A percentile compares a stretch with the other conserved stretches of the same genome.
phyloP scores from a whole-genome alignment of 2,888 invertebrate species.

The Phaedon cochleariae region DNA sequence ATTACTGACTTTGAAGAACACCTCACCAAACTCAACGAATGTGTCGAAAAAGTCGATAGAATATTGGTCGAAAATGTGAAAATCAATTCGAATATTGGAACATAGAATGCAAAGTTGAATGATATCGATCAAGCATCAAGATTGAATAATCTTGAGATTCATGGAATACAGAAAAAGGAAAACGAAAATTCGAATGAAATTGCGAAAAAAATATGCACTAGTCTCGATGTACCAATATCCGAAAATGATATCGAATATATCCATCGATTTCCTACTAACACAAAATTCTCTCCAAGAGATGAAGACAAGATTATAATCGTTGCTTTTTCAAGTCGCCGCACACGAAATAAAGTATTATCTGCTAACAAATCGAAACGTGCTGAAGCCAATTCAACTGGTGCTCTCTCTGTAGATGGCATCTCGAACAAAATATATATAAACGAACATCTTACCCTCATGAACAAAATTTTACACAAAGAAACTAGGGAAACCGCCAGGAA shows the following conservation, averaged over 20 bases:
- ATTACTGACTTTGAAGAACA: conserved; percentile 4
- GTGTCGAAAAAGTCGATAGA: conserved; percentile 1
- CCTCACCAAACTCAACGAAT: background rate
- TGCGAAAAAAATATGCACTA: background rate
- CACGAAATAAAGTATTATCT: conserved; percentile 1
- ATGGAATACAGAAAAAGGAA: background rate
- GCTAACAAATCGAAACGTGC: conserved; percentile 1
- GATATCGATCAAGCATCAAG: conserved; percentile 6
- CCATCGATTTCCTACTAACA: background rate
- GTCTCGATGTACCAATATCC: background rate
- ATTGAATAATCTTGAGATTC: conserved; percentile 1
- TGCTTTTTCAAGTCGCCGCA: background rate
- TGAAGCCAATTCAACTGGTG: background rate
- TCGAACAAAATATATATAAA: conserved; percentile 4
- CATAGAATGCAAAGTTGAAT: background rate
- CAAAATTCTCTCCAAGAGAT: background rate
- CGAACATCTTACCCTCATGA: conserved; percentile 5
- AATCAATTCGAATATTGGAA: background rate
- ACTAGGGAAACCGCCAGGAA: conserved; percentile 1
- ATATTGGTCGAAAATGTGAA: background rate
- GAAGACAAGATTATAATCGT: background rate
- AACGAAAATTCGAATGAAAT: conserved; percentile 9
- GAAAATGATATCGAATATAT: conserved; percentile 2
- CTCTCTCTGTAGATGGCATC: conserved; percentile 5
- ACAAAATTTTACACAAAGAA: conserved; percentile 3